A percentile compares a stretch with the other conserved stretches of the same genome.
These are phyloP conservation scores for Myripristis murdjan DNA, from an alignment of 2,797 vertebrate genomes.

Conservation along the genomic window DNA sequence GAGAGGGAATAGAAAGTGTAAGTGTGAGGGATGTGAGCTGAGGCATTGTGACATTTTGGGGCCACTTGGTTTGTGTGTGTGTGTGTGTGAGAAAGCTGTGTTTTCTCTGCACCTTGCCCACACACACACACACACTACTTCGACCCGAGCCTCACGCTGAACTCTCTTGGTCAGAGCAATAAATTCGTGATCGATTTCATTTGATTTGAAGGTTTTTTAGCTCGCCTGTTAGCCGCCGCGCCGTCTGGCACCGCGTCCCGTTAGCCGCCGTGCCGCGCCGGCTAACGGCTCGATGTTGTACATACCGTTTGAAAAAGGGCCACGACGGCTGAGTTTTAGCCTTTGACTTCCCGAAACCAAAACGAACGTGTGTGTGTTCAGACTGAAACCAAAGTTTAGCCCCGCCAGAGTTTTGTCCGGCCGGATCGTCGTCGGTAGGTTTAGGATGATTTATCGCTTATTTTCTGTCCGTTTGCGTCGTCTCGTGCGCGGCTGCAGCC, in stretches of 20 bases:
- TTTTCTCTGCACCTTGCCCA: background rate
- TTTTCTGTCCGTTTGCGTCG: too few relatives aligned
- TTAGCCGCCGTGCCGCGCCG: too few relatives aligned
- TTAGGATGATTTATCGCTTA: too few relatives aligned
- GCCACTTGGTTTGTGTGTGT: background rate
- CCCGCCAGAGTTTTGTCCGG: slow-evolving; percentile 7
- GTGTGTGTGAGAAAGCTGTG: background rate
- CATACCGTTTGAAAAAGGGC: slow-evolving; percentile 12
- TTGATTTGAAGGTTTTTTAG: too few relatives aligned
- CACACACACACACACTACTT: slow-evolving; percentile 4
- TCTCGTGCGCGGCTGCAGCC: too few relatives aligned
- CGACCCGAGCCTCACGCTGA: slow-evolving; percentile 18
- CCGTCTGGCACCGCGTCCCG: too few relatives aligned
- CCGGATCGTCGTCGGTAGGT: too few relatives aligned
- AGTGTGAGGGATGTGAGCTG: slow-evolving; percentile 2
- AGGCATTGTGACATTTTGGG: slow-evolving; percentile 25
- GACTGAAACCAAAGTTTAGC: slow-evolving; percentile 55
- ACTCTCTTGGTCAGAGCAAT: too few relatives aligned
- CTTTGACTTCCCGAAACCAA: slow-evolving; percentile 58
- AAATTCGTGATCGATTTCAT: too few relatives aligned
- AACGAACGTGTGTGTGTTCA: slow-evolving; percentile 51
- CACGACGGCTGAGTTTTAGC: slow-evolving; percentile 8
- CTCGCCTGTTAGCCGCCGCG: slow-evolving; percentile 50
- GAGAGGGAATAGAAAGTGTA: too few relatives aligned
- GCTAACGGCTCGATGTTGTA: slow-evolving; percentile 36